Evolutionary conservation across 2,113 vertebrate genomes (phyloP).

Genomic region (Phoenicopterus ruber): DNA sequence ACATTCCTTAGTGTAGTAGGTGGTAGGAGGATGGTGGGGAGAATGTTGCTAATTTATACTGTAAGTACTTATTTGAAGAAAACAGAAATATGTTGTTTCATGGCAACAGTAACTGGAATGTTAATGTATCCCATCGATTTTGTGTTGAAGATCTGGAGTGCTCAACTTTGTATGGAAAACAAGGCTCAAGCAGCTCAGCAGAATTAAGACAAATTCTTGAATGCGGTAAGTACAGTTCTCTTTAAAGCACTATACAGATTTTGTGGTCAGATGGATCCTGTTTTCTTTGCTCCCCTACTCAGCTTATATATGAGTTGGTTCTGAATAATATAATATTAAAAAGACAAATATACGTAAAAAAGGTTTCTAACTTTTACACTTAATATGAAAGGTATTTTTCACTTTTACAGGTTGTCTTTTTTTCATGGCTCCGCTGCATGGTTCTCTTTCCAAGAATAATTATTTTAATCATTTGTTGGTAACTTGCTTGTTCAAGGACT

Average conservation of each 20-base stretch:
- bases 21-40: neutral
- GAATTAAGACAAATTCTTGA: slow-evolving; percentile 92
- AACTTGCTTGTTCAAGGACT: neutral
- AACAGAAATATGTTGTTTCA: neutral
- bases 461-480: neutral
- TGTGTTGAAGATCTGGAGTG: slow-evolving; percentile 86
- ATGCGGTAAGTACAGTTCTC: slow-evolving; percentile 76
- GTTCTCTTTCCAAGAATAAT: neutral
- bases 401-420: neutral
- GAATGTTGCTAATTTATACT: neutral
- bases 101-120: neutral
- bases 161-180: slow-evolving; percentile 87
- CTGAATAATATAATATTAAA: neutral
- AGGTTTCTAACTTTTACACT: neutral
- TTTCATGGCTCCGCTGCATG: neutral
- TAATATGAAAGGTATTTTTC: neutral
- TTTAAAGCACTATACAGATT: neutral
- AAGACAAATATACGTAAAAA: neutral
- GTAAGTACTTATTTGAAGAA: neutral
- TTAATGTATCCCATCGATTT: neutral
- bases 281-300: neutral
- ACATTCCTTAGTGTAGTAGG: neutral
- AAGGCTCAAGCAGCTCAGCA: slow-evolving; percentile 79
- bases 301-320: no score
- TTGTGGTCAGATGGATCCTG: neutral